phyloP scores from a whole-genome alignment of 2,888 invertebrate species.

The Tetheella fluctuosa region DNA sequence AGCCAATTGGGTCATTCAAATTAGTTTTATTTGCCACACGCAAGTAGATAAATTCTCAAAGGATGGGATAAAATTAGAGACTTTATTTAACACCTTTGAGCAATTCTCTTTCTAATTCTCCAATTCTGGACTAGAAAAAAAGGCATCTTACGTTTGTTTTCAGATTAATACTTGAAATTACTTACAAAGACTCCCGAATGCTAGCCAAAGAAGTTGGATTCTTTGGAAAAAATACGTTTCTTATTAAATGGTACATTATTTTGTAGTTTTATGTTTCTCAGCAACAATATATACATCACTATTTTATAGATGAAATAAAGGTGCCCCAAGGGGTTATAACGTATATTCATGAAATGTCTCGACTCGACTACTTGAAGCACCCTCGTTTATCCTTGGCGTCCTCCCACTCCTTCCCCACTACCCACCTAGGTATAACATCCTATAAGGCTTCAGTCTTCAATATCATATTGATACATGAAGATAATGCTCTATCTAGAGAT shows the following conservation, averaged over 20 bases:
- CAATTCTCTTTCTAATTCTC: too few species aligned
- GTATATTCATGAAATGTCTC: constrained; percentile 1
- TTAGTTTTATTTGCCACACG: not conserved
- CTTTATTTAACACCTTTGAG: too few species aligned
- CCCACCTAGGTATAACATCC: not conserved
- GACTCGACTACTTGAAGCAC: not conserved
- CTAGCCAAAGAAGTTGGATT: too few species aligned
- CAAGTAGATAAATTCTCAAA: not conserved
- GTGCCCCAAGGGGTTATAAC: not conserved
- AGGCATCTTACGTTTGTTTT: too few species aligned
- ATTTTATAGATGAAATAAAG: constrained; percentile 7
- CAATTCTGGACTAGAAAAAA: too few species aligned
- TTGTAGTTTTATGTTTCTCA: not conserved
- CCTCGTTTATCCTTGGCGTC: not conserved
- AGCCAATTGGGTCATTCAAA: constrained; percentile 1
- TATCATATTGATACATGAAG: too few species aligned
- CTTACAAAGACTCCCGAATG: too few species aligned
- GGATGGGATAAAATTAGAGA: not conserved
- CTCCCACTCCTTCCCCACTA: not conserved
- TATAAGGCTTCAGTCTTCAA: not conserved
- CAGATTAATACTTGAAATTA: too few species aligned
- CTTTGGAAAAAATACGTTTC: too few species aligned
- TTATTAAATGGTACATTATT: not conserved
- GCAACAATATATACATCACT: not conserved
- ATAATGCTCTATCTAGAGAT: too few species aligned